phyloP scores from a whole-genome alignment of 1,140 invertebrate species.

The Elymnias hypermnestra region DNA sequence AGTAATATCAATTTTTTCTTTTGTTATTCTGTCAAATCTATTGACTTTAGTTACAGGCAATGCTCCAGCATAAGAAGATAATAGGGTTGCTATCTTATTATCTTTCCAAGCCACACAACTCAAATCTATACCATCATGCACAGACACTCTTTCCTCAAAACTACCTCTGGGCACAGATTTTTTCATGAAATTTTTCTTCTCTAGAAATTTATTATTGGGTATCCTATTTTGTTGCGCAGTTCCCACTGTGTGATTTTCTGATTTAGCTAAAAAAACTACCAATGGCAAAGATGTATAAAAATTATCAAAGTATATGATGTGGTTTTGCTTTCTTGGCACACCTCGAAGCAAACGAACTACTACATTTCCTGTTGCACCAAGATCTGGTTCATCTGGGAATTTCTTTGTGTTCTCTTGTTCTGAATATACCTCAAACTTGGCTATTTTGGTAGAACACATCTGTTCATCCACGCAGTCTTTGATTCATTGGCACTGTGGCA shows the following conservation, averaged over 20 bases:
- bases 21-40: slow-evolving; percentile 27
- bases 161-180: slow-evolving; percentile 39
- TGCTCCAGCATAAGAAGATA: slow-evolving; percentile 27
- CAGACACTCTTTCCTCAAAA: slow-evolving; percentile 36
- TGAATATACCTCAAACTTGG: slow-evolving; percentile 31
- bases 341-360: slow-evolving; percentile 29
- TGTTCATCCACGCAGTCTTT: slow-evolving; percentile 31
- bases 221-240: slow-evolving; percentile 40
- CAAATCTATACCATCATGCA: slow-evolving; percentile 35
- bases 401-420: slow-evolving; percentile 25
- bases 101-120: slow-evolving; percentile 35
- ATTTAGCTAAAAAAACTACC: slow-evolving; percentile 31
- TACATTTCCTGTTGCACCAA: slow-evolving; percentile 33
- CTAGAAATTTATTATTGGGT: slow-evolving; percentile 35
- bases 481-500: slow-evolving; percentile 39
- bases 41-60: slow-evolving; percentile 23
- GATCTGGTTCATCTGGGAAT: slow-evolving; percentile 33
- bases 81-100: slow-evolving; percentile 26
- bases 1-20: slow-evolving; percentile 33
- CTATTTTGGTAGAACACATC: slow-evolving; percentile 29
- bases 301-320: slow-evolving; percentile 42
- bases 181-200: slow-evolving; percentile 41
- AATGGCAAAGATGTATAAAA: slow-evolving; percentile 40
- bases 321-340: slow-evolving; percentile 32
- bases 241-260: slow-evolving; percentile 33